Conservation (phyloP, 2,113 vertebrate species). For the Leiothrix lutea region DNA sequence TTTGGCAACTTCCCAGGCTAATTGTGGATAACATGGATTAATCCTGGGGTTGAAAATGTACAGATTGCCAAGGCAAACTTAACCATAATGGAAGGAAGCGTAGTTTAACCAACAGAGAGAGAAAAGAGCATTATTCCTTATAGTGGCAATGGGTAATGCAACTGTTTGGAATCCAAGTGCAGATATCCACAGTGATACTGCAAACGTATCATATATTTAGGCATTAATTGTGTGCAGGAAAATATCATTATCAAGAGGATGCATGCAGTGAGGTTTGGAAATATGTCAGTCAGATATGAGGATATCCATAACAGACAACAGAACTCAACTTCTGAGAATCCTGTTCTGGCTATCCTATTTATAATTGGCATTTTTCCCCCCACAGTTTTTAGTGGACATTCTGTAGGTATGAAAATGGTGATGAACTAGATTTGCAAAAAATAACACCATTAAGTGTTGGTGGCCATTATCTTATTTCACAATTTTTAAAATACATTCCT, state of each 20-base stretch:
- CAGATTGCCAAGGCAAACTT: neutral
- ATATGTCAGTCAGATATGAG: neutral
- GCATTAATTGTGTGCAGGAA: neutral
- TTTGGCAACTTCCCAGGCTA: neutral
- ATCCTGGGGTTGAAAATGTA: neutral
- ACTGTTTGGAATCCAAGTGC: neutral
- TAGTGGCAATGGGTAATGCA: neutral
- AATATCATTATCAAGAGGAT: neutral
- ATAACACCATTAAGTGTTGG: neutral
- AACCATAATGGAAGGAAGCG: neutral
- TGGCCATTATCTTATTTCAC: neutral
- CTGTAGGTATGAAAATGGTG: neutral
- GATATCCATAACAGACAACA: neutral
- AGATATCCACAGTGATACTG: neutral
- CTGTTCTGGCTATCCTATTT: neutral
- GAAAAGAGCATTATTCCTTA: neutral
- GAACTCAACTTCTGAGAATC: neutral
- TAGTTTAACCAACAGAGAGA: neutral
- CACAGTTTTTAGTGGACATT: neutral
- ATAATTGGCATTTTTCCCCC: fast-evolving
- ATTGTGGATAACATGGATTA: neutral
- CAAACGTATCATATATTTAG: neutral
- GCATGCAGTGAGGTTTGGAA: neutral
- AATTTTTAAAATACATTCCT: neutral
- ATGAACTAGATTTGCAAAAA: neutral